These are phyloP conservation scores for Chaetodon auriga DNA, from an alignment of 2,113 vertebrate species.

Conservation along the genomic window DNA sequence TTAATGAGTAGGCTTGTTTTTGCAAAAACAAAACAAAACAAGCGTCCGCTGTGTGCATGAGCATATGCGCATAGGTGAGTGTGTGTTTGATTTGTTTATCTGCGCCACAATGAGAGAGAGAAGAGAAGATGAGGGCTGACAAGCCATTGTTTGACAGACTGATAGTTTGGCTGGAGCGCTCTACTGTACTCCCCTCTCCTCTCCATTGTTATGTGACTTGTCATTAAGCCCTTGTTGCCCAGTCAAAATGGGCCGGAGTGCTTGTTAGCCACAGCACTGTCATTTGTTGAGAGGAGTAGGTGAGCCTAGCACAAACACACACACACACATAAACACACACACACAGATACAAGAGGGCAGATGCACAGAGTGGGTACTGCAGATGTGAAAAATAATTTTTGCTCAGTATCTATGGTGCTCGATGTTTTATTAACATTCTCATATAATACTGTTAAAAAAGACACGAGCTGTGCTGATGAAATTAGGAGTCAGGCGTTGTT, in stretches of 20 bases:
- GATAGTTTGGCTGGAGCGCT: constrained; percentile 67
- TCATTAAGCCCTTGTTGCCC: constrained; percentile 83
- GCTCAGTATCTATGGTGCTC: constrained; percentile 62
- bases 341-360: constrained; percentile 57
- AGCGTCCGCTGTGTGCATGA: constrained; percentile 3
- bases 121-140: constrained; percentile 65
- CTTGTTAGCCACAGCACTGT: constrained; percentile 69
- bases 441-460: constrained; percentile 51
- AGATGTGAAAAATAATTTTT: constrained; percentile 69
- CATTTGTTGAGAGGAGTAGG: constrained; percentile 72
- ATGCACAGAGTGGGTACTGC: constrained; percentile 60
- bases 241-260: constrained; percentile 77
- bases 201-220: constrained; percentile 79
- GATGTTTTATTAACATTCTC: constrained; percentile 63
- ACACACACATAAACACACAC: constrained; percentile 26
- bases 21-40: constrained; percentile 6
- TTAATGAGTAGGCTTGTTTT: constrained; percentile 37
- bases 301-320: constrained; percentile 52
- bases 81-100: constrained; percentile 63
- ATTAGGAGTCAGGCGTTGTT: constrained; percentile 31
- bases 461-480: constrained; percentile 36
- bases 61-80: constrained; percentile 35
- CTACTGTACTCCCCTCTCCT: constrained; percentile 66
- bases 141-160: constrained; percentile 74
- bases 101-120: constrained; percentile 35